These are phyloP conservation scores for Sylvia borin DNA, from an alignment of 2,797 vertebrate species.

Conservation along the genomic window DNA sequence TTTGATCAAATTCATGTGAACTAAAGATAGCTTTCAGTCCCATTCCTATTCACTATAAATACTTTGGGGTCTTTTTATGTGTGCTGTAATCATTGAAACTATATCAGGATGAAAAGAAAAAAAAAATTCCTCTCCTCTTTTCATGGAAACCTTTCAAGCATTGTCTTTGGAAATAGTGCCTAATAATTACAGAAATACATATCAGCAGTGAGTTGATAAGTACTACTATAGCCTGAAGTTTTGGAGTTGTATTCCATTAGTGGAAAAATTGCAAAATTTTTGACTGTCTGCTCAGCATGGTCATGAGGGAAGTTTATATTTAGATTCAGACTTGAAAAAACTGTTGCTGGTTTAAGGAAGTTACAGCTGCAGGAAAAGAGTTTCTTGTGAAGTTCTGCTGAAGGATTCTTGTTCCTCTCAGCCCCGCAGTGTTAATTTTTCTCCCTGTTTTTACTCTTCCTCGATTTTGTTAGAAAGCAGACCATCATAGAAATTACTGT, in stretches of 20 bases:
- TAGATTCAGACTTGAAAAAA: background rate
- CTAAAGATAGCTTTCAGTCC: background rate
- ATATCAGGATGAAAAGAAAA: background rate
- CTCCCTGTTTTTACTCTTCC: background rate
- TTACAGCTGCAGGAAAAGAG: background rate
- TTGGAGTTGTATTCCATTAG: slow-evolving; percentile 1
- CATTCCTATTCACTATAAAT: background rate
- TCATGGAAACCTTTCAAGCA: background rate
- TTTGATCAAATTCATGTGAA: slow-evolving; percentile 10
- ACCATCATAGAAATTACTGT: background rate
- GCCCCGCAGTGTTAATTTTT: background rate
- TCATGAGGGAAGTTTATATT: slow-evolving; percentile 15
- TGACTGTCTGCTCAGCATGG: background rate
- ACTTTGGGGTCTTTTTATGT: background rate
- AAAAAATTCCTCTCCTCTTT: background rate
- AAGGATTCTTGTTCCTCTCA: background rate
- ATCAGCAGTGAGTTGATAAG: background rate
- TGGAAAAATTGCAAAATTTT: background rate
- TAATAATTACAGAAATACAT: background rate
- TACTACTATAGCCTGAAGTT: background rate
- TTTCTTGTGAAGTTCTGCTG: background rate
- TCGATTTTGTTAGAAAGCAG: background rate
- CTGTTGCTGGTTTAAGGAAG: background rate
- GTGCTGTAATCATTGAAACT: background rate
- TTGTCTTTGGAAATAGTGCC: background rate